Evolutionary conservation across 2,113 vertebrate species (phyloP).

Genomic region (Mormoops blainvillei): DNA sequence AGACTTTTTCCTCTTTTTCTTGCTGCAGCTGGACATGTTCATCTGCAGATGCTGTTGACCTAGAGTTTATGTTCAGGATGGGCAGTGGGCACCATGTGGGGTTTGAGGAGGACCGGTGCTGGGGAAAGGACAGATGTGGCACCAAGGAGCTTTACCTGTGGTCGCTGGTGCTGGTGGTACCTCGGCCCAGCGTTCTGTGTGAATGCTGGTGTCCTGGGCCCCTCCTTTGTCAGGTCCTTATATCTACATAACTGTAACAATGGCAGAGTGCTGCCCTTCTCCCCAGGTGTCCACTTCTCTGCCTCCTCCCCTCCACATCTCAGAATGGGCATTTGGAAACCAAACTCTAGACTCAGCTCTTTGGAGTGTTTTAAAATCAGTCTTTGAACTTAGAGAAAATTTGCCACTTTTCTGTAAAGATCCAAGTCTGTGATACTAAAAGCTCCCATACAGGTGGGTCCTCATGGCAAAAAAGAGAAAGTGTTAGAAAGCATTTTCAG

Average conservation of each 20-base stretch:
- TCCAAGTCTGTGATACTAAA: neutral
- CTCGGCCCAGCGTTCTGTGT: rapidly evolving
- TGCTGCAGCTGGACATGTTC: neutral
- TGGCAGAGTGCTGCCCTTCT: neutral
- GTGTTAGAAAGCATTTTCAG: neutral
- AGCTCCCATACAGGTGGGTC: neutral
- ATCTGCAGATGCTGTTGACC: neutral
- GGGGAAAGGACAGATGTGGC: neutral
- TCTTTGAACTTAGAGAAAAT: neutral
- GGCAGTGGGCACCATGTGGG: rapidly evolving
- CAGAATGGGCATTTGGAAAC: neutral
- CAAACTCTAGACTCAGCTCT: neutral
- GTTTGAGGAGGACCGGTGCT: neutral
- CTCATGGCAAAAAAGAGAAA: neutral
- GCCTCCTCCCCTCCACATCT: neutral
- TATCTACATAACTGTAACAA: neutral
- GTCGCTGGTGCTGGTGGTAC: neutral
- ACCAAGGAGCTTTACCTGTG: neutral
- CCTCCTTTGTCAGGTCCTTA: neutral
- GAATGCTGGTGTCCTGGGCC: neutral
- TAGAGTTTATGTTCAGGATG: neutral
- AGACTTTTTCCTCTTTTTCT: rapidly evolving
- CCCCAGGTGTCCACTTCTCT: neutral
- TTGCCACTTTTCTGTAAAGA: neutral
- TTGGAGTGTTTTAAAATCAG: constrained; percentile 30